Evolutionary conservation across 2,888 invertebrate species (phyloP).

Genomic region (Sinelater perroti): DNA sequence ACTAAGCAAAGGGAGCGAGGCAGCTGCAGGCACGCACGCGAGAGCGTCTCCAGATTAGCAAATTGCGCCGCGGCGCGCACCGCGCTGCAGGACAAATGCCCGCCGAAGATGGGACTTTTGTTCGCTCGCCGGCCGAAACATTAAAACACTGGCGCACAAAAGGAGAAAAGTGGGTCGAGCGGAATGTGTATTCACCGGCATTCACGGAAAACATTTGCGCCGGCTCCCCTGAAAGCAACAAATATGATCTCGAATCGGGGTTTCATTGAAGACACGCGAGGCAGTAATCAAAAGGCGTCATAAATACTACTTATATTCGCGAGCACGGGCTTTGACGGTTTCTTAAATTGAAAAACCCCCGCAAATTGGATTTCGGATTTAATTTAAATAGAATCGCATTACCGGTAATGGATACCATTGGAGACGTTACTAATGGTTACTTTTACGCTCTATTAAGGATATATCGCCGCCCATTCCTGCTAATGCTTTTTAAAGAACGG

Average conservation of each 20-base stretch:
- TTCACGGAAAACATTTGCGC: slow-evolving; percentile 34
- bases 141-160: slow-evolving; percentile 30
- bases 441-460: slow-evolving; percentile 42
- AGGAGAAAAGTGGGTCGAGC: slow-evolving; percentile 24
- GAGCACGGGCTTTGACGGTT: slow-evolving; percentile 41
- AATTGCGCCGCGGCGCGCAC: too few relatives aligned
- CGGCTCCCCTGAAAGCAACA: slow-evolving; percentile 30
- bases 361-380: slow-evolving; percentile 40
- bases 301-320: slow-evolving; percentile 40
- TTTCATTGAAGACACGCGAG: slow-evolving; percentile 38
- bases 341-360: slow-evolving; percentile 44
- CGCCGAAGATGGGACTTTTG: slow-evolving; percentile 14
- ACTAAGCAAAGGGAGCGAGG: slow-evolving; percentile 17
- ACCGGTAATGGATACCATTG: slow-evolving; percentile 41
- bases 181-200: slow-evolving; percentile 29
- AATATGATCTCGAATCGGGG: slow-evolving; percentile 35
- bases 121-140: slow-evolving; percentile 21
- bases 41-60: slow-evolving; percentile 1
- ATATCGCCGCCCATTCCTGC: slow-evolving; percentile 18
- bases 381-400: slow-evolving; percentile 39
- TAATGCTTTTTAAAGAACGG: slow-evolving; percentile 2
- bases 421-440: slow-evolving; percentile 38
- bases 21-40: neutral
- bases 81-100: neutral
- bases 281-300: slow-evolving; percentile 39